Base-by-base conservation (phyloP, 2,797 vertebrate genomes). In the Xiphophorus birchmanni region DNA sequence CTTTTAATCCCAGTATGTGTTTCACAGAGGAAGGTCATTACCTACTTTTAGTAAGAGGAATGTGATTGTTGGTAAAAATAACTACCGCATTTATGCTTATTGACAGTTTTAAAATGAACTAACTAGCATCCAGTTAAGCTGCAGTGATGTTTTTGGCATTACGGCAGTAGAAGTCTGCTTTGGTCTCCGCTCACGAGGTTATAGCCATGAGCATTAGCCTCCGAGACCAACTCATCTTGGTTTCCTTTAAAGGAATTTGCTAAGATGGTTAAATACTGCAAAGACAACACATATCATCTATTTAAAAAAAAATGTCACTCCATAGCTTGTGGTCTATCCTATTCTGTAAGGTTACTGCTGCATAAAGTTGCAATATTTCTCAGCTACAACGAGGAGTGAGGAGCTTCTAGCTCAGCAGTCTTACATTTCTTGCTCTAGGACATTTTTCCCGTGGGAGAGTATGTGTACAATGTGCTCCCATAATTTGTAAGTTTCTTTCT, bases 401-500 rank as follows among this genome's bases (percentile, higher is more conserved):
- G 65, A 69, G 65, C 65, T 69, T 69, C 37, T 42, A 5, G 21
- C 65, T 69, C 9, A 69, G 65, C 65, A 42, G 21, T 29, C 18
- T 37, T 37, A 67, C 65, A 42, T 23, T 26, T 67, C 63, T 21
- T 40, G 35, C 35, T 42, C 37, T 48, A 56, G 45, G 35, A 26
- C 37, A 48, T 37, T 23, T 71, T 54, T 29, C 82, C 76, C 17
- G 2, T 48, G 74, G 77, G 84, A 76, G 71, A 72, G 50, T 3
- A 0, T 40, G 7, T 50, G 50, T 73, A 1, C 7, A 80, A 72
- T 32, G 58, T 65, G 26, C 80, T 48, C 35, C 5, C 40, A 29
- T 11, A 58, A 74, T 42, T 47, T 73, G 76, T 17, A 32, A 76
- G 80, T 78, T 81, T 73, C 86, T 65, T 84, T 21, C 65, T 80